phyloP scores from a whole-genome alignment of 2,797 vertebrate species.

The Neostethus bicornis region DNA sequence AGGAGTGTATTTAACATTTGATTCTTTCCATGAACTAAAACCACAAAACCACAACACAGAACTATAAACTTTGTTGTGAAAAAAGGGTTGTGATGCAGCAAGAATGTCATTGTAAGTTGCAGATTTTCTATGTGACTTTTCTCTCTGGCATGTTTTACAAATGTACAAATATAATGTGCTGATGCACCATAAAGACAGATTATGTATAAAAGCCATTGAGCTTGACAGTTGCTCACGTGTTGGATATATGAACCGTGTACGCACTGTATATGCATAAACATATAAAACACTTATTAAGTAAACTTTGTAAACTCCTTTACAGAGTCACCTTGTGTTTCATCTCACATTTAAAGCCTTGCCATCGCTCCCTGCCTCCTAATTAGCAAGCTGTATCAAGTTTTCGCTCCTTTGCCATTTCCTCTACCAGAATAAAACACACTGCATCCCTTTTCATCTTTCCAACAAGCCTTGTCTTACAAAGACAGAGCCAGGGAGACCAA shows the following conservation, averaged over 20 bases:
- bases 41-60: too few relatives aligned
- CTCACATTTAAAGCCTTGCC: slow-evolving; percentile 44
- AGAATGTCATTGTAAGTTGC: slow-evolving; percentile 35
- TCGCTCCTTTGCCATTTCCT: slow-evolving; percentile 38
- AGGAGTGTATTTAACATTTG: too few relatives aligned
- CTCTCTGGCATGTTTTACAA: slow-evolving; percentile 7
- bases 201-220: neutral
- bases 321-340: slow-evolving; percentile 61
- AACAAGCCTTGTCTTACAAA: slow-evolving; percentile 78
- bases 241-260: too few relatives aligned
- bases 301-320: slow-evolving; percentile 20
- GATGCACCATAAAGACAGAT: neutral
- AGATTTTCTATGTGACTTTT: slow-evolving; percentile 15
- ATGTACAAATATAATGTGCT: too few relatives aligned
- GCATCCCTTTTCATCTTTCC: slow-evolving; percentile 87
- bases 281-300: neutral
- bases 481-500: slow-evolving; percentile 79
- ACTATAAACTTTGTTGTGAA: slow-evolving; percentile 3
- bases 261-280: too few relatives aligned
- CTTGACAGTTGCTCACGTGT: too few relatives aligned
- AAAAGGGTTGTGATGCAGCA: slow-evolving; percentile 36
- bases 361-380: slow-evolving; percentile 84
- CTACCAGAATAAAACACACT: slow-evolving; percentile 73
- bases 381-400: slow-evolving; percentile 79
- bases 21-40: too few relatives aligned